Evolutionary conservation across 2,888 invertebrate genomes (phyloP).

Genomic region (Acleris emargana): DNA sequence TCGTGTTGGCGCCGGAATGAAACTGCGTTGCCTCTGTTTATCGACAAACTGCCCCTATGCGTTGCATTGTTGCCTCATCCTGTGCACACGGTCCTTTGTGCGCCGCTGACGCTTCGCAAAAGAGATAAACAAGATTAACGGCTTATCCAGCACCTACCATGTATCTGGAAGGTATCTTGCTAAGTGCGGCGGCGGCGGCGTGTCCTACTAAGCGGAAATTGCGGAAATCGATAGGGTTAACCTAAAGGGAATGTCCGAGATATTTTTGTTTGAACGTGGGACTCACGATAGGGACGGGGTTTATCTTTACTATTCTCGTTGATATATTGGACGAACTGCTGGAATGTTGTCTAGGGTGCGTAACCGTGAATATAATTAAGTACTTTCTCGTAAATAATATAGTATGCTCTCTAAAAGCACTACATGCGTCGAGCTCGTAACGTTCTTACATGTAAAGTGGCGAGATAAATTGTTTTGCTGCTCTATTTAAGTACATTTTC

Average conservation of each 20-base stretch:
- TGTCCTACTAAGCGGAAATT: slow-evolving; percentile 57
- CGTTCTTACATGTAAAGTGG: slow-evolving; percentile 6
- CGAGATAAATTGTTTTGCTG: slow-evolving; percentile 16
- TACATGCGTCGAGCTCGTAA: slow-evolving; percentile 7
- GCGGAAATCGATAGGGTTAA: slow-evolving; percentile 53
- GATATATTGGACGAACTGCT: slow-evolving; percentile 49
- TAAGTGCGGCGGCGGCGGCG: slow-evolving; percentile 40
- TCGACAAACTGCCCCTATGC: slow-evolving; percentile 60
- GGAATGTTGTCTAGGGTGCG: slow-evolving; percentile 17
- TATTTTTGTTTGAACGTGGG: slow-evolving; percentile 60
- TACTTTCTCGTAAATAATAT: slow-evolving; percentile 5
- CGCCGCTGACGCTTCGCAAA: slow-evolving; percentile 47
- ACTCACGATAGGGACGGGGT: slow-evolving; percentile 61
- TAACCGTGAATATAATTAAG: slow-evolving; percentile 26
- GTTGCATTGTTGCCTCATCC: slow-evolving; percentile 66
- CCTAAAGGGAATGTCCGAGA: slow-evolving; percentile 51
- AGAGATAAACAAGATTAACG: slow-evolving; percentile 66
- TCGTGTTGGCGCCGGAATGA: slow-evolving; percentile 41
- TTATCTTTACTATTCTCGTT: slow-evolving; percentile 53
- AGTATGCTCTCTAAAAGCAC: slow-evolving; percentile 24
- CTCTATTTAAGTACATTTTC: slow-evolving; percentile 5
- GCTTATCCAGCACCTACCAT: slow-evolving; percentile 52
- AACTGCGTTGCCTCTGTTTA: slow-evolving; percentile 53
- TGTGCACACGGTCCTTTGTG: slow-evolving; percentile 53
- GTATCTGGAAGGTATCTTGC: slow-evolving; percentile 47